These are phyloP conservation scores for Augiades crinisus DNA, from an alignment of 2,888 invertebrate species.

Conservation along the genomic window DNA sequence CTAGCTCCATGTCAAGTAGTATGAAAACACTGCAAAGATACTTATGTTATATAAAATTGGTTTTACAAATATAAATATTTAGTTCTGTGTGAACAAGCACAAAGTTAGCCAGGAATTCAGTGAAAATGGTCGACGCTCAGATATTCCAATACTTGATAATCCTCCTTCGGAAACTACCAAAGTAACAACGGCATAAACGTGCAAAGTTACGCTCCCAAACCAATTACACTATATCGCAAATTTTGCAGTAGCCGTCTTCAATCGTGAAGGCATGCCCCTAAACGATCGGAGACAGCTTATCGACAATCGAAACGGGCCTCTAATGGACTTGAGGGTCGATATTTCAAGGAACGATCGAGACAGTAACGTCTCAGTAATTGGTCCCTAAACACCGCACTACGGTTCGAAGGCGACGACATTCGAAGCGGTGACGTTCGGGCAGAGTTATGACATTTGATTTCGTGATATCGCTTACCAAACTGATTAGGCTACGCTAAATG, in stretches of 20 bases:
- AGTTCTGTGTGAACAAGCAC: not conserved
- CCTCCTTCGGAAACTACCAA: not conserved
- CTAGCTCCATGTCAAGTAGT: not conserved
- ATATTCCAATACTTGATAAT: not conserved
- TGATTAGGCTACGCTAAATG: no score
- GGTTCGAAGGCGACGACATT: slow-evolving; percentile 10
- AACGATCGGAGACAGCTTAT: slow-evolving; percentile 64
- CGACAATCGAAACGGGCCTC: slow-evolving; percentile 54
- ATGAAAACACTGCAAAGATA: not conserved
- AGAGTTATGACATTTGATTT: slow-evolving; percentile 28
- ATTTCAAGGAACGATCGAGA: slow-evolving; percentile 57
- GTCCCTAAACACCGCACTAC: slow-evolving; percentile 50
- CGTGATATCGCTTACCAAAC: not conserved
- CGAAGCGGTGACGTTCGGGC: slow-evolving; percentile 6
- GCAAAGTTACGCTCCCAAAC: not conserved
- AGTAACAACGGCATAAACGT: not conserved
- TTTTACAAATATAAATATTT: no score
- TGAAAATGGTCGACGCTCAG: not conserved
- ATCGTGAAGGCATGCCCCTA: slow-evolving; percentile 53
- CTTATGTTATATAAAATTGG: no score
- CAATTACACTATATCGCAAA: not conserved
- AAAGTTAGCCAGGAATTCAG: not conserved
- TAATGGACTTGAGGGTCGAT: slow-evolving; percentile 72
- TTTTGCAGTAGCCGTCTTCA: slow-evolving; percentile 36
- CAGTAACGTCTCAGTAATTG: slow-evolving; percentile 59